Conservation (phyloP, 2,888 invertebrate species). For the Chrysolina americana region DNA sequence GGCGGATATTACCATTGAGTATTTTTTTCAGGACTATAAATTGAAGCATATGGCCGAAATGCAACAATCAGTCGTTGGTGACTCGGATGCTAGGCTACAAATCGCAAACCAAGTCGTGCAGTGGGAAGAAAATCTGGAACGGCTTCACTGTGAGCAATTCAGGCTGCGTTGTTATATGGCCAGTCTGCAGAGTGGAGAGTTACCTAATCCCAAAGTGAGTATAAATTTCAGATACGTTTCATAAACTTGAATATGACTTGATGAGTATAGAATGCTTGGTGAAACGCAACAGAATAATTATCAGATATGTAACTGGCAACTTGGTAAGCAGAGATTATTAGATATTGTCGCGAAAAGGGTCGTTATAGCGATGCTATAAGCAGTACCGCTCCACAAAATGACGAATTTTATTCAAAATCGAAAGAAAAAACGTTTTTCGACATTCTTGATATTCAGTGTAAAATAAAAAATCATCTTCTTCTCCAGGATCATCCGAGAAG, state of each 20-base stretch:
- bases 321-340: too few relatives aligned
- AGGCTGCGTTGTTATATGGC: conserved; percentile 97
- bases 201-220: conserved; percentile 96
- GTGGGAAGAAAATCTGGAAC: conserved; percentile 97
- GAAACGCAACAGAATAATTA: too few relatives aligned
- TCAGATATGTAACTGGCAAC: too few relatives aligned
- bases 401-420: too few relatives aligned
- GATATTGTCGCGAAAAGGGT: too few relatives aligned
- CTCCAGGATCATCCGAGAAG: too few relatives aligned
- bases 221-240: neutral
- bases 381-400: too few relatives aligned
- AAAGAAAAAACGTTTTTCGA: too few relatives aligned
- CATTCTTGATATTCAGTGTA: too few relatives aligned
- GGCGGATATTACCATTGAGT: neutral
- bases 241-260: neutral
- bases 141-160: conserved; percentile 97
- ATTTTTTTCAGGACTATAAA: conserved; percentile 87
- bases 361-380: too few relatives aligned
- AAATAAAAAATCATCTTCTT: too few relatives aligned
- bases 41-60: conserved; percentile 99
- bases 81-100: conserved; percentile 92
- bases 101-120: conserved; percentile 94
- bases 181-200: conserved; percentile 93
- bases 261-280: too few relatives aligned
- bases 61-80: conserved; percentile 96